Base-by-base conservation (phyloP, 2,113 vertebrate species). In the Malurus cyaneus region DNA sequence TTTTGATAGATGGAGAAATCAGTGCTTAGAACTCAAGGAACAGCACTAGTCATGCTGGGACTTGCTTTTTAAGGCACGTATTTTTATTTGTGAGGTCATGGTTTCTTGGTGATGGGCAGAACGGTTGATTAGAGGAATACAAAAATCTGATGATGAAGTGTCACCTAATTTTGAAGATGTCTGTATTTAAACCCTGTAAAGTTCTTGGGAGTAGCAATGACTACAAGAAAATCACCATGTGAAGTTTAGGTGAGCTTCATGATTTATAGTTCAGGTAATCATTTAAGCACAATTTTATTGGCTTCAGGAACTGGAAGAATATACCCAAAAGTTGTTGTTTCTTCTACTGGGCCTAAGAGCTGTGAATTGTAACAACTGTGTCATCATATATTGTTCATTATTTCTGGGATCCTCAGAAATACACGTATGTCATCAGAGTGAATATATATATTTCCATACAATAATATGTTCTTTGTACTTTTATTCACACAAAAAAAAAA, bases 391-490 rank as follows among this genome's bases (percentile, higher is more conserved):
- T 64, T 71, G 26, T 80, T 81, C 47, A 32, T 92, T 86, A 82
- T 94, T 97, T 96, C 47, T 93, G 67, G 81, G 88, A 61, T 41
- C 78, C 59, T 50, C 81, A 95, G 80, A 96, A 94, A 64, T 89
- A 92, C 61, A 66, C 50, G 42, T 92, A 76, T 10, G 1, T 88
- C 52, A 70, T 70, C 16, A n/a, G 52, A 89, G 76, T 73, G 94
- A 76, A 47, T 71, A 57, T 41, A 8, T 61, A 14, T 53, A 52
- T 24, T 76, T 96, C 34, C 50, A 85, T 86, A 72, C 52, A 86
- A 84, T 80, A 97, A 71, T 54, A 65, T 80, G 32, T 88, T 92
- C 80, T 97, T 94, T 96, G 86, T 97, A 69, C 90, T 98, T 96
- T 64, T 41, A 60, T 93, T 92, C 88, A 78, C 70, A 78, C 72